Evolutionary conservation across 2,113 vertebrate genomes (phyloP).

Genomic region (Xenopus laevis): DNA sequence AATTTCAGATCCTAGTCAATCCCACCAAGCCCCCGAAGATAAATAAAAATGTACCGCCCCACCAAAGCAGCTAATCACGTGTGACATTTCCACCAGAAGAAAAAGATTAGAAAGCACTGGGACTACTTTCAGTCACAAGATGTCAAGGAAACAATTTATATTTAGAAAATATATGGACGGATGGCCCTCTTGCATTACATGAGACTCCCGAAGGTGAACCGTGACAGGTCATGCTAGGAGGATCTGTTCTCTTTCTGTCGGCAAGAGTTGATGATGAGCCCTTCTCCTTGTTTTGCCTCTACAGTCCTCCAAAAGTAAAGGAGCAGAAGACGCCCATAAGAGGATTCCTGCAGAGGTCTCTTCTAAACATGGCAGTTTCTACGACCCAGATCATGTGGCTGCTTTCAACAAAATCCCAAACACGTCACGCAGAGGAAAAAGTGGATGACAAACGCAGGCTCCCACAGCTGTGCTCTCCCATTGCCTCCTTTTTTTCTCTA

Average conservation of each 20-base stretch:
- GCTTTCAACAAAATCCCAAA: conserved; percentile 7
- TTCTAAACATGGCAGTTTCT: conserved; percentile 18
- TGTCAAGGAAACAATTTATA: conserved; percentile 23
- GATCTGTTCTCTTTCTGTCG: neutral
- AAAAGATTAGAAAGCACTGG: conserved; percentile 29
- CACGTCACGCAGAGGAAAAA: neutral
- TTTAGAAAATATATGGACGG: conserved; percentile 26
- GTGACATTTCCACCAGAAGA: conserved; percentile 33
- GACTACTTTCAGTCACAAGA: conserved; percentile 38
- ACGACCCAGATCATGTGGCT: conserved; percentile 5
- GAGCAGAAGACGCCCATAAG: no score
- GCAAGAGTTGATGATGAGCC: neutral
- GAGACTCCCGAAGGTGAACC: neutral
- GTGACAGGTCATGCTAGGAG: conserved; percentile 7
- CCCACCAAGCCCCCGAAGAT: conserved; percentile 12
- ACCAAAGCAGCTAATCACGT: conserved; percentile 40
- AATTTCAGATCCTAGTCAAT: conserved; percentile 15
- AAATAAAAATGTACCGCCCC: conserved; percentile 36
- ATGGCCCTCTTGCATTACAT: conserved; percentile 12
- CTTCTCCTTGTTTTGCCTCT: conserved; percentile 8
- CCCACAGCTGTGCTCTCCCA: conserved; percentile 53
- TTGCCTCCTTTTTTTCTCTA: conserved; percentile 54
- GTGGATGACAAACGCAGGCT: conserved; percentile 22
- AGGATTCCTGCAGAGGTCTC: conserved; percentile 13
- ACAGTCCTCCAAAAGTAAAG: conserved; percentile 9